Evolutionary conservation across 30 jellyfish, hydroid and myxozoan genomes (phyloP).

Genomic region (Nemopilema nomurai): DNA sequence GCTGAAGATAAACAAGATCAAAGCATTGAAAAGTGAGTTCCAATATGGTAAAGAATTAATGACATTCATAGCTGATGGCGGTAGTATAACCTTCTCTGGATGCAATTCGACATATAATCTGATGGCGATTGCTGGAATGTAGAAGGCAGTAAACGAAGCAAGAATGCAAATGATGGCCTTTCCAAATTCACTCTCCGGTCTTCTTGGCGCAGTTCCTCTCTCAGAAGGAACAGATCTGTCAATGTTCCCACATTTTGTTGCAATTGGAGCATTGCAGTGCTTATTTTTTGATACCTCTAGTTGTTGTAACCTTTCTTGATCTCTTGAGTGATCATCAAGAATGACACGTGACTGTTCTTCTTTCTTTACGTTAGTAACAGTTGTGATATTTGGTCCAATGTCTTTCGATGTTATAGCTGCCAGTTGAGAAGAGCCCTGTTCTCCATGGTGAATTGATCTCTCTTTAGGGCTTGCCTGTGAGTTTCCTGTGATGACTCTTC

Average conservation of each 20-base stretch:
- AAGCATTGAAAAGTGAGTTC: constrained; percentile 12
- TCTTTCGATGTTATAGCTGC: too few species aligned
- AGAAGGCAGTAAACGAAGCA: neutral
- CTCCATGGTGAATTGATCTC: neutral
- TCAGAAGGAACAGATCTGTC: neutral
- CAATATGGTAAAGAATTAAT: too few species aligned
- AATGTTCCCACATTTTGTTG: neutral
- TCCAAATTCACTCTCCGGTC: neutral
- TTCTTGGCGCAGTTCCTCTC: neutral
- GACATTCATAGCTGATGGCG: neutral
- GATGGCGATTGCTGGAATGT: constrained; percentile 1
- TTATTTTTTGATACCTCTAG: neutral
- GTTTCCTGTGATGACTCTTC: neutral
- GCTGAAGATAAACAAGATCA: neutral
- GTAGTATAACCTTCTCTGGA: neutral
- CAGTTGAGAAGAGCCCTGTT: too few species aligned
- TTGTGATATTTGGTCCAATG: too few species aligned
- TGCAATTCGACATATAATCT: neutral
- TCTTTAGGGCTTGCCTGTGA: neutral
- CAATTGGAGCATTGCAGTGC: neutral
- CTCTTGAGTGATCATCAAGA: too few species aligned
- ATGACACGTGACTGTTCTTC: too few species aligned
- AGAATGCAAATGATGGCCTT: constrained; percentile 16
- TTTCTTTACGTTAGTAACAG: too few species aligned
- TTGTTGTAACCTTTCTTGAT: too few species aligned